phyloP scores from a whole-genome alignment of 2,888 invertebrate species.

The Apoda limacodes region DNA sequence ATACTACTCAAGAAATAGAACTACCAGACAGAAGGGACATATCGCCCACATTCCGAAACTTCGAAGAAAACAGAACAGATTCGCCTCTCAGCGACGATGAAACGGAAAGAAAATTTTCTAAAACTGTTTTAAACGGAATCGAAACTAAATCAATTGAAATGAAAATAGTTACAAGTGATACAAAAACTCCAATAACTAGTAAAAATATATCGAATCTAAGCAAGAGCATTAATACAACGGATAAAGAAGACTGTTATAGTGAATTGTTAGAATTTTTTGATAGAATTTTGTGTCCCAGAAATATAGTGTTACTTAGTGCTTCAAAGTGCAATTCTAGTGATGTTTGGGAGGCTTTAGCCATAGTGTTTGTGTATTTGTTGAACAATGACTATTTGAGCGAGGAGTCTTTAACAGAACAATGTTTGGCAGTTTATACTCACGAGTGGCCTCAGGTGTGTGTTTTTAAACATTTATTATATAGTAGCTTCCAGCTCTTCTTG shows the following conservation, averaged over 20 bases:
- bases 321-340: slow-evolving; percentile 23
- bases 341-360: slow-evolving; percentile 52
- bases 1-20: slow-evolving; percentile 6
- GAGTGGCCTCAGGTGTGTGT: slow-evolving; percentile 74
- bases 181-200: slow-evolving; percentile 3
- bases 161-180: background rate
- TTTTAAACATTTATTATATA: too few species aligned
- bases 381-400: slow-evolving; percentile 66
- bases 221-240: background rate
- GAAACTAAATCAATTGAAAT: background rate
- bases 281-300: slow-evolving; percentile 48
- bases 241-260: slow-evolving; percentile 14
- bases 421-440: slow-evolving; percentile 74
- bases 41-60: slow-evolving; percentile 36
- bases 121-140: background rate
- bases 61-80: slow-evolving; percentile 31
- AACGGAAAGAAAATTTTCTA: background rate
- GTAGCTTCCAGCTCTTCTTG: too few species aligned
- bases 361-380: slow-evolving; percentile 59
- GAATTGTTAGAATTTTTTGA: slow-evolving; percentile 39
- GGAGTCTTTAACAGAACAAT: slow-evolving; percentile 74
- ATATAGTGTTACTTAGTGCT: slow-evolving; percentile 40
- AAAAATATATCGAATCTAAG: slow-evolving; percentile 9
- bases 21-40: slow-evolving; percentile 24
- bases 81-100: slow-evolving; percentile 39